phyloP scores from a whole-genome alignment of 1,140 invertebrate genomes.

The Wiebesia pumilae region DNA sequence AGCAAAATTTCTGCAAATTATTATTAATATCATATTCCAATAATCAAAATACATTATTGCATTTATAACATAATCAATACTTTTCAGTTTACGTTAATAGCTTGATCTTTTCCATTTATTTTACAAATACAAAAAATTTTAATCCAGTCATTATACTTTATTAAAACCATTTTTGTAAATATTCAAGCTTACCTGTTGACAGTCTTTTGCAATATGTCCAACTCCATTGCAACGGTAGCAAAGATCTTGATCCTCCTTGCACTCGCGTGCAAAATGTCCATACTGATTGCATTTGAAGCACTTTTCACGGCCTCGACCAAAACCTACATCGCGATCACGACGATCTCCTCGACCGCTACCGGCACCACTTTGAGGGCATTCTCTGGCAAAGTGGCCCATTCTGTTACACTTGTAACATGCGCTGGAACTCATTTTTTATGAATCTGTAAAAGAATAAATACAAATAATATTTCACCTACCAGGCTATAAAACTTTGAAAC shows the following conservation, averaged over 20 bases:
- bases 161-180: constrained; percentile 10
- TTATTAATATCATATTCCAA: too few species aligned
- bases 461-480: not conserved
- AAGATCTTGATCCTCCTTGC: constrained; percentile 89
- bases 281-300: constrained; percentile 97
- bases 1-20: too few species aligned
- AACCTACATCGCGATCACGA: constrained; percentile 76
- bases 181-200: constrained; percentile 78
- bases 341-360: constrained; percentile 72
- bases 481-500: too few species aligned
- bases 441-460: constrained; percentile 56
- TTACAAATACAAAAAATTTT: not conserved
- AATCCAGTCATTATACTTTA: not conserved
- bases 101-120: too few species aligned
- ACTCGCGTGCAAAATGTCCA: constrained; percentile 94
- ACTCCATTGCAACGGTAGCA: constrained; percentile 90
- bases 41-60: too few species aligned
- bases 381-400: constrained; percentile 89
- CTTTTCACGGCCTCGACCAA: constrained; percentile 82
- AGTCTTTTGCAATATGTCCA: constrained; percentile 93
- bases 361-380: constrained; percentile 83
- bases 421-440: constrained; percentile 75
- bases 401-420: constrained; percentile 94
- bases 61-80: too few species aligned
- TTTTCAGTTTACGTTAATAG: not conserved